These are phyloP conservation scores for Acrobasis suavella DNA, from an alignment of 2,888 invertebrate species.

Conservation along the genomic window DNA sequence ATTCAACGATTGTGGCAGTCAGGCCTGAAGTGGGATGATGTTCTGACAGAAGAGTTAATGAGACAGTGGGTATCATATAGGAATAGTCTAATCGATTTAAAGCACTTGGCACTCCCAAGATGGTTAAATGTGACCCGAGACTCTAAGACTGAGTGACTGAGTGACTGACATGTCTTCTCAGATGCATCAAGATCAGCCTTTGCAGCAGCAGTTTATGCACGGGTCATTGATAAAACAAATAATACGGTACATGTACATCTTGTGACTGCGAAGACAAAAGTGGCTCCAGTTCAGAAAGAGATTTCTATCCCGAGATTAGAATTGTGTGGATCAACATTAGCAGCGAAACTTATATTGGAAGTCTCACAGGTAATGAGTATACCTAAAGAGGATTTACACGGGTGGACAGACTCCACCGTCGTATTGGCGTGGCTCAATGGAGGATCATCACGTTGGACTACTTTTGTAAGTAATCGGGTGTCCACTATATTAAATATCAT, in stretches of 20 bases:
- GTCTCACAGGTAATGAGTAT: background rate
- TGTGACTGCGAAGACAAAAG: background rate
- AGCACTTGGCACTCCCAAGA: background rate
- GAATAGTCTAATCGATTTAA: background rate
- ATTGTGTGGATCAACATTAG: background rate
- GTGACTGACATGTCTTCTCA: background rate
- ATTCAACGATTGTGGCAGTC: constrained; percentile 23
- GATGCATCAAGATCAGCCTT: background rate
- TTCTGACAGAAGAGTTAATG: background rate
- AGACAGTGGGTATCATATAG: background rate
- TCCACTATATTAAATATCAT: no score
- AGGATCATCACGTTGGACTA: no score
- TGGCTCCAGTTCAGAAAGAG: background rate
- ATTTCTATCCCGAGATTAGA: background rate
- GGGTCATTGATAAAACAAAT: background rate
- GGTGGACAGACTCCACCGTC: background rate
- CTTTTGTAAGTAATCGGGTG: no score
- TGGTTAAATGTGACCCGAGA: background rate
- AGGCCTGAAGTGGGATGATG: constrained; percentile 23
- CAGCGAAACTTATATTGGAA: background rate
- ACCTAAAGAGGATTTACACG: background rate
- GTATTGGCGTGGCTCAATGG: no score
- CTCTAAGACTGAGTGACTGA: background rate
- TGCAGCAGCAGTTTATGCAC: background rate
- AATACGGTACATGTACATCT: background rate